Base-by-base conservation (phyloP, 1,140 invertebrate genomes). In the Drosophila sp. region DNA sequence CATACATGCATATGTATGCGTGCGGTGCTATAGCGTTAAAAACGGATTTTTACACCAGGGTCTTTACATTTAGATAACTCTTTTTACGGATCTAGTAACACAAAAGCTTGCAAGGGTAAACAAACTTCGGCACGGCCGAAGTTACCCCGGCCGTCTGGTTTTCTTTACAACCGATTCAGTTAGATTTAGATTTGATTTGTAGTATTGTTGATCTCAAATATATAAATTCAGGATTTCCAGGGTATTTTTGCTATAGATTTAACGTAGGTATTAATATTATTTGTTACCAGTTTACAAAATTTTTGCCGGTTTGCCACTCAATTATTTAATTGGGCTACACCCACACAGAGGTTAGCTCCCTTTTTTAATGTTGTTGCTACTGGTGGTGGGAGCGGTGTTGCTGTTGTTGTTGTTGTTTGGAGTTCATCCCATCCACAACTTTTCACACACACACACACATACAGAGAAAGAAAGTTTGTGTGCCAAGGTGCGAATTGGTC, bases 401-500 rank as follows among this genome's bases (percentile, higher is more conserved):
- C 10, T 7, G 7, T 32, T 17, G n/a, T 4, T 4, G 4, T 23
- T 50, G 32, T 60, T 33, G 3, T 33, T 25, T 7, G 33, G 3
- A 11, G 40, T 2, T 30, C 10, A 11, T n/a, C 41, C 41, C 17
- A 44, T 55, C 63, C 44, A 38, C 66, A 66, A 64, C 66, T 72
- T 68, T 82, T 80, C 65, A 70, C 44, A 50, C 44, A 72, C 35
- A 38, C 35, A 38, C 35, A 38, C 33, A 35, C 8, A 10, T 2
- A 35, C 7, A 35, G 1, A 35, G 7, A 8, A 2, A 62, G 55
- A 68, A 71, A 72, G 41, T 63, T 68, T 30, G 50, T 63, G 70
- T 69, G 69, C 71, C 71, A 75, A 90, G 76, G 84, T 89, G 84
- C 84, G 84, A 87, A 87, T 89, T 82, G 84, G 76, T 79, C 66